Evolutionary conservation across 1,140 invertebrate genomes (phyloP).

Genomic region (Dufourea novaeangliae): DNA sequence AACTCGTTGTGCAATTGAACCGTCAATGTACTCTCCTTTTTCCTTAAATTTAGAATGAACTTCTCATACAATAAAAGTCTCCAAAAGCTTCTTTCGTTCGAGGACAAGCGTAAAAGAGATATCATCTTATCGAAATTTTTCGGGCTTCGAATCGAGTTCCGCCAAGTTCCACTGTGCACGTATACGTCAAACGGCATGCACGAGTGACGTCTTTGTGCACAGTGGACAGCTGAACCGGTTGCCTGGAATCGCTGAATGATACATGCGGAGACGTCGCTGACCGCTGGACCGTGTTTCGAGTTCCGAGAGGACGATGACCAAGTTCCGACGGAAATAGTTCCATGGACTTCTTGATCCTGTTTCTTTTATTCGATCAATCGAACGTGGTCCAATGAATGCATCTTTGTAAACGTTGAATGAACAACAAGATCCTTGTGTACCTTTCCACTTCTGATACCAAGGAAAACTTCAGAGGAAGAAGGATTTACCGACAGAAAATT

Average conservation of each 20-base stretch:
- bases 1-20: too few species aligned
- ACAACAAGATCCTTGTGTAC: not conserved
- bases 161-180: not conserved
- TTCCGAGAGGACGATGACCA: not conserved
- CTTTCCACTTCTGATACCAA: too few species aligned
- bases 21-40: too few species aligned
- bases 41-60: not conserved
- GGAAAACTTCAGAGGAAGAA: too few species aligned
- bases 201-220: not conserved
- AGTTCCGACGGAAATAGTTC: conserved; percentile 7
- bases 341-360: not conserved
- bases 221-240: conserved; percentile 3
- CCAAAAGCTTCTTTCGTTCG: not conserved
- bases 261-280: conserved; percentile 1
- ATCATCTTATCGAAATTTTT: not conserved
- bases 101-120: not conserved
- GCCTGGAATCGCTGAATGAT: conserved; percentile 14
- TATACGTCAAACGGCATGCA: conserved; percentile 4
- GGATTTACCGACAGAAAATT: too few species aligned
- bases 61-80: too few species aligned
- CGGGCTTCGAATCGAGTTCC: not conserved
- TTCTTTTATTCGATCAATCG: not conserved
- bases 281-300: not conserved
- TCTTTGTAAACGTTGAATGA: not conserved
- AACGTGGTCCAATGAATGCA: not conserved